Evolutionary conservation across 1,140 invertebrate genomes (phyloP), one percentile per base, ranked within the genome.

Genomic region (Venturia canescens): DNA sequence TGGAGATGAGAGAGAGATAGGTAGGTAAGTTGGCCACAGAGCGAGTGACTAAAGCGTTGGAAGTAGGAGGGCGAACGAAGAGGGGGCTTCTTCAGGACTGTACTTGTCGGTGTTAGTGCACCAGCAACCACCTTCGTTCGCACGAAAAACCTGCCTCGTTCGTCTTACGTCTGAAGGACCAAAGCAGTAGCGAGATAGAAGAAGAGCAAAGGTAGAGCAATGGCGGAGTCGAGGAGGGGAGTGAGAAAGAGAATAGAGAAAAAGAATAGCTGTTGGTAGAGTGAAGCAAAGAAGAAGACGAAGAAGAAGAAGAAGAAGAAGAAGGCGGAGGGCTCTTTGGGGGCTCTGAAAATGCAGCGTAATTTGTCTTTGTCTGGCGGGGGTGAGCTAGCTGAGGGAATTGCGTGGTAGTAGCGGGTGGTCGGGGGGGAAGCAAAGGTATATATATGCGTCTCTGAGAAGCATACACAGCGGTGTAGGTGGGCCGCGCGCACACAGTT

Each of bases 311-410:
- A 84, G 82, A 78, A 78, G 84, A 76, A 76, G 72, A 21, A 60
- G 50, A 63, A 76, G 77, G 83, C 80, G 75, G 83, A 83, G 83
- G 84, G 87, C 85, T 89, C 87, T 90, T 90, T 88, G 89, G 90
- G 53, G 89, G 88, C 87, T 90, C 88, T 89, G 90, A 91, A 90
- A 92, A 91, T 90, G 91, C 90, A 91, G 89, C 90, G 90, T 91
- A 91, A 92, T 92, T 92, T 92, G 90, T 91, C 91, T 92, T 92
- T 92, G 91, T 91, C 89, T 90, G 89, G 87, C 87, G 89, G 87
- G 89, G 88, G 86, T 86, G 88, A 86, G 83, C 85, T 57, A 57
- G 75, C 57, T 44, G 81, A 74, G 48, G 29, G 63, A 60, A 82
- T 83, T 83, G 82, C 74, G 78, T 63, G 83, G 79, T 66, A 76